phyloP scores from a whole-genome alignment of 2,797 vertebrate species.

The Manis javanica region DNA sequence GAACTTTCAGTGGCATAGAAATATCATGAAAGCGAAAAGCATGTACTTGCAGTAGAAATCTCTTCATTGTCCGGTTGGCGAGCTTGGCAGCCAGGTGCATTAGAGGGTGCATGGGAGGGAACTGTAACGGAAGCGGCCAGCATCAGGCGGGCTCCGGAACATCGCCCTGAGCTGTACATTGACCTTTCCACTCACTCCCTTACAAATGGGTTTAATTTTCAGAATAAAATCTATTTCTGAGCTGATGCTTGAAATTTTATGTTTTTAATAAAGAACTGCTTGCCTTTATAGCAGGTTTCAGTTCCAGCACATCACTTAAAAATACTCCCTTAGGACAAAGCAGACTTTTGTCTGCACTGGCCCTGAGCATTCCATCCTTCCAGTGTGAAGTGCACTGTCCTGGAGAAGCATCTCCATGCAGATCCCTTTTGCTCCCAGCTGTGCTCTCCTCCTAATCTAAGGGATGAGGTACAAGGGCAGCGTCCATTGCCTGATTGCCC shows the following conservation, averaged over 20 bases:
- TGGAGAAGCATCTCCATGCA: background rate
- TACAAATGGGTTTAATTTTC: slow-evolving; percentile 79
- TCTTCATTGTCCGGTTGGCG: slow-evolving; percentile 60
- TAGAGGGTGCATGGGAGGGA: slow-evolving; percentile 56
- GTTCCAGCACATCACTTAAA: slow-evolving; percentile 15
- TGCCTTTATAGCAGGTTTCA: slow-evolving; percentile 36
- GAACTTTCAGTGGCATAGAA: background rate
- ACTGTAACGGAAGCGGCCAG: background rate
- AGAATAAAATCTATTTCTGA: slow-evolving; percentile 46
- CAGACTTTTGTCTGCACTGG: background rate
- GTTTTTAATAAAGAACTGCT: slow-evolving; percentile 61
- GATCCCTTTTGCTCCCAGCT: background rate
- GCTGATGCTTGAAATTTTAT: slow-evolving; percentile 49
- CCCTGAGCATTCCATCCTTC: background rate
- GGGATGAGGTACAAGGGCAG: background rate
- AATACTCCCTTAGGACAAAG: background rate
- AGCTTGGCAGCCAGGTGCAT: slow-evolving; percentile 75
- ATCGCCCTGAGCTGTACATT: background rate
- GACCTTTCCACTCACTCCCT: background rate
- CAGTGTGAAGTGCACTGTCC: background rate
- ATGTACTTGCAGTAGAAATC: slow-evolving; percentile 11
- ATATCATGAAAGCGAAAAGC: background rate
- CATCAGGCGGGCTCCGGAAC: background rate
- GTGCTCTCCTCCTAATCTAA: too few species aligned
- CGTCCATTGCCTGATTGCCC: too few species aligned